Evolutionary conservation across 2,797 vertebrate species (phyloP).

Genomic region (Eutrigla gurnardus): DNA sequence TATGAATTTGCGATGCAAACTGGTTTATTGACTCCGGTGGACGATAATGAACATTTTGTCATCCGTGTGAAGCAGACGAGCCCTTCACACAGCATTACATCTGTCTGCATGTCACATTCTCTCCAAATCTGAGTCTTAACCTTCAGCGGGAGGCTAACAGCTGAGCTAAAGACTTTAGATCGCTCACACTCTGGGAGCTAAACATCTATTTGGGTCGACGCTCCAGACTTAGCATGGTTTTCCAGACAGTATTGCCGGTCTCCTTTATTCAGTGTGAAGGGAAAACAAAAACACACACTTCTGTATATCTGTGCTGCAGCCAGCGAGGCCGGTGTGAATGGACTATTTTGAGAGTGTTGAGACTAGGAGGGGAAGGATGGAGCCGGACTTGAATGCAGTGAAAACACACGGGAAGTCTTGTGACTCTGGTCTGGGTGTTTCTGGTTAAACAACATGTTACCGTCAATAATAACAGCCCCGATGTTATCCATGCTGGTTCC

Average conservation of each 20-base stretch:
- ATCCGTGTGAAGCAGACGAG: conserved; percentile 18
- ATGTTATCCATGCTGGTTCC: conserved; percentile 51
- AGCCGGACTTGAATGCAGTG: conserved; percentile 57
- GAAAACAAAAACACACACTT: conserved; percentile 36
- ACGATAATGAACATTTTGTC: not conserved
- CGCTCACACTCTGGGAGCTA: conserved; percentile 52
- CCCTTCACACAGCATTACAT: conserved; percentile 19
- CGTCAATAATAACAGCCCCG: conserved; percentile 55
- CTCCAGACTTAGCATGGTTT: conserved; percentile 34
- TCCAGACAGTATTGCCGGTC: conserved; percentile 23
- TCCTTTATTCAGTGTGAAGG: conserved; percentile 12
- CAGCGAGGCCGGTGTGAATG: conserved; percentile 37
- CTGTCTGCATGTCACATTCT: conserved; percentile 36
- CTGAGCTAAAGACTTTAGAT: conserved; percentile 52
- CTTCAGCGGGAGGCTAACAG: conserved; percentile 58
- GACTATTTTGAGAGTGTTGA: conserved; percentile 67
- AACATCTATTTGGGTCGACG: not conserved
- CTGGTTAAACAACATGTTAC: conserved; percentile 58
- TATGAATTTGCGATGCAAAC: no score
- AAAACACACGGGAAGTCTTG: conserved; percentile 54
- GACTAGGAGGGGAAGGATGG: conserved; percentile 62
- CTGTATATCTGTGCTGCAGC: conserved; percentile 34
- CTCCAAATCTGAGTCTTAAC: conserved; percentile 45
- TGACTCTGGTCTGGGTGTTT: conserved; percentile 50
- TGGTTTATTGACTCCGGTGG: no score